Evolutionary conservation across 2,888 invertebrate genomes (phyloP), one percentile per base, ranked within the genome.

Genomic region (Nomada goodeniana): DNA sequence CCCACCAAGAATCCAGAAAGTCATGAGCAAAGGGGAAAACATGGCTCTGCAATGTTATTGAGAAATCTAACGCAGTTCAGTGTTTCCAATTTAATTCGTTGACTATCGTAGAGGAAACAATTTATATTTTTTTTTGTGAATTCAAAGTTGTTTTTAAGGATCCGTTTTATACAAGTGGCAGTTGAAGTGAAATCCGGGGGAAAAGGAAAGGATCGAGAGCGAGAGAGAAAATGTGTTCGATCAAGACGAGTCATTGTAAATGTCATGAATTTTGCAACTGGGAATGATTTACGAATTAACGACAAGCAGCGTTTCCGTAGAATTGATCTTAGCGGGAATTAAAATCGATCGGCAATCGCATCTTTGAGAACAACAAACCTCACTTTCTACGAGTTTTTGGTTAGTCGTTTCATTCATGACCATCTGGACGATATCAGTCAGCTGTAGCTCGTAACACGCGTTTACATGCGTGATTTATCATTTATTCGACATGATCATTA

Each of bases 41-140:
- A 91, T 91, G 91, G 90, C 87, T 81, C 84, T 86, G 83, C 86
- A 85, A 90, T 91, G 90, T 91, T 91, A 89, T 91, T 89, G 85
- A 88, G 86, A 86, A 85, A 82, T 84, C 64, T 67, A 55, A 50
- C 59, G 55, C 29, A 65, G 59, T 47, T 75, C 26, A 50, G 68
- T 72, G 67, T 57, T 44, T 44, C 47, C 26, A 42, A 29, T 64
- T 71, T 47, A 59, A 82, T 70, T 70, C 42, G 26, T 72, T 53
- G 26, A 20, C 57, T 20, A 50, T 61, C 18, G 11, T 64, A 47
- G 44, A 64, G 36, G 47, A 65, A 29, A 63, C 47, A 61, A n/a
- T 65, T 63, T 68, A 26, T 59, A 60, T 70, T 52, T 44, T 70
- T 50, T 44, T 70, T 23, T 53, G 65, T 50, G 63, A 15, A 11